Conservation (phyloP, 2,888 invertebrate genomes). For the Rhorus exstirpatorius region DNA sequence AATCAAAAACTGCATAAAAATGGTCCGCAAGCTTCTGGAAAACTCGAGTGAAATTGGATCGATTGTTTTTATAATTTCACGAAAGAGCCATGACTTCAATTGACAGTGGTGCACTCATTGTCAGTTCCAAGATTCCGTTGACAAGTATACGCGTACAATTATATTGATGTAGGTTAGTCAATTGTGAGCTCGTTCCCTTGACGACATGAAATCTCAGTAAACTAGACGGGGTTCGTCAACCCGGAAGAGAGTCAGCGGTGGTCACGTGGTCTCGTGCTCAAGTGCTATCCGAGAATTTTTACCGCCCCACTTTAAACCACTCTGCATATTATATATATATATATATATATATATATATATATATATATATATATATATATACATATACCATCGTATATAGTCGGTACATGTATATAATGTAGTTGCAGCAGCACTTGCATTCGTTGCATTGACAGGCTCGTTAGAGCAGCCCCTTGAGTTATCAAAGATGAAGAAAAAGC, state of each 20-base stretch:
- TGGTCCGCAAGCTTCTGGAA: too few species aligned
- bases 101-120: neutral
- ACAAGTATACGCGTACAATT: neutral
- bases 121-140: neutral
- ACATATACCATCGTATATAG: too few species aligned
- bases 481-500: slow-evolving; percentile 36
- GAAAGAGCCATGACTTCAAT: too few species aligned
- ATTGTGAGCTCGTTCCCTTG: slow-evolving; percentile 42
- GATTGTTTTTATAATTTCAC: too few species aligned
- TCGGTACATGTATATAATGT: neutral
- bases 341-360: neutral
- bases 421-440: slow-evolving; percentile 5
- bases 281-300: slow-evolving; percentile 64
- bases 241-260: slow-evolving; percentile 64
- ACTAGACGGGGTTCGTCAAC: slow-evolving; percentile 66
- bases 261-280: slow-evolving; percentile 59
- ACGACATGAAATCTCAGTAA: slow-evolving; percentile 58
- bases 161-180: slow-evolving; percentile 53
- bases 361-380: neutral
- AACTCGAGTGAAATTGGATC: too few species aligned
- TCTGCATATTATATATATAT: slow-evolving; percentile 33
- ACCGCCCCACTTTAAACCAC: slow-evolving; percentile 54
- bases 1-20: too few species aligned
- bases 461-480: slow-evolving; percentile 6
- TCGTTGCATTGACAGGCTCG: slow-evolving; percentile 31